A percentile compares a stretch with the other conserved stretches of the same genome.
These are phyloP conservation scores for Deroplatys truncata DNA, from an alignment of 2,888 invertebrate genomes.

Conservation along the genomic window DNA sequence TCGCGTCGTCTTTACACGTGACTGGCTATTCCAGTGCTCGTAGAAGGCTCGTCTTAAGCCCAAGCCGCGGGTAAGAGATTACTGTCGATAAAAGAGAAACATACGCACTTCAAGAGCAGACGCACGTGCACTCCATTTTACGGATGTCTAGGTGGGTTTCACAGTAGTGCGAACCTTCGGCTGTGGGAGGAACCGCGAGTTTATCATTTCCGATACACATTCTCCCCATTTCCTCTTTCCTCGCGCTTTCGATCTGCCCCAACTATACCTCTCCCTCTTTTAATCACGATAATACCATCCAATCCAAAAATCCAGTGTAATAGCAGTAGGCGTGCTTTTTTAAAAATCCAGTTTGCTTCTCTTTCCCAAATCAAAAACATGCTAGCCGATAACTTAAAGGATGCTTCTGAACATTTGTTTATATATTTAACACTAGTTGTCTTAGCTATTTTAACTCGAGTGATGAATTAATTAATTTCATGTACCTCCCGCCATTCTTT, in stretches of 20 bases:
- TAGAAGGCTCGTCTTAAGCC: no score
- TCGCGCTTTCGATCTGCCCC: neutral
- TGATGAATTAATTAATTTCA: no score
- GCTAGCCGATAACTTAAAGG: no score
- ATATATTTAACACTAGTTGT: no score
- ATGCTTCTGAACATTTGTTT: no score
- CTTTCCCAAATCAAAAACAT: no score
- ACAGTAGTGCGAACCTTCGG: neutral
- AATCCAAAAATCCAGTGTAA: neutral
- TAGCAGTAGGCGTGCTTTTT: no score
- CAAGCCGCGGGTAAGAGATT: neutral
- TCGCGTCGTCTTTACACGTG: neutral
- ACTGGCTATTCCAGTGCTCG: neutral
- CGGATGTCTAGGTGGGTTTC: neutral
- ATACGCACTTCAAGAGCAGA: neutral
- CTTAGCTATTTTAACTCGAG: no score
- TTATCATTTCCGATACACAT: neutral
- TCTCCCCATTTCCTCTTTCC: neutral
- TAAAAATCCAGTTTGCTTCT: no score
- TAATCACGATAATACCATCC: neutral
- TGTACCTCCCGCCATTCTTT: no score
- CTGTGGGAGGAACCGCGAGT: neutral
- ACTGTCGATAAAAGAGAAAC: neutral
- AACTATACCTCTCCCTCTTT: neutral
- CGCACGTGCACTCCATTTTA: neutral